Evolutionary conservation across 2,888 invertebrate species (phyloP), one percentile per base, ranked within the genome.

Genomic region (Muschampia plurimacula): DNA sequence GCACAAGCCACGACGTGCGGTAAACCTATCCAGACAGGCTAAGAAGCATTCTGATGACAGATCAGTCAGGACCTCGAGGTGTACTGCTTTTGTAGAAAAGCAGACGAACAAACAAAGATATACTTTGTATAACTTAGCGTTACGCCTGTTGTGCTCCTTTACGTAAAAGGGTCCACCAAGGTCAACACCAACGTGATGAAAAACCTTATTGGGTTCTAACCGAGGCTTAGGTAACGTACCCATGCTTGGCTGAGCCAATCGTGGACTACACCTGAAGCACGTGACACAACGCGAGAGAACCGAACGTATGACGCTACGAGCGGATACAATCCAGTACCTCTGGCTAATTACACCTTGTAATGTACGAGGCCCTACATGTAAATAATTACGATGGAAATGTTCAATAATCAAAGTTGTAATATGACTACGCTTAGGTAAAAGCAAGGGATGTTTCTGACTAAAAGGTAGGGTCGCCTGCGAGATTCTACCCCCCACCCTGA

Each of bases 401-500:
- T 73, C 69, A 12, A 76, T 76, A 15, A 73, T 59, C 15, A 73
- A 28, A n/a, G 59, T 69, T 6, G 69, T 69, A 39, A 73, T 64
- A 22, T 67, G 46, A 49, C 52, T 60, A 15, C 68, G 64, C 49
- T 73, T 73, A 36, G 73, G 73, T 36, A 73, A 41, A 3, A 73
- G 39, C 7, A 73, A 44, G 7, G 73, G 68, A 55, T 73, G 65
- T 39, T 65, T 68, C 1, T 0, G 3, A 22, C 52, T 36, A 15
- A 59, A 73, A 5, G 64, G 64, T 13, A 73, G 41, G 10, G 49
- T 39, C 1, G 69, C 44, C 46, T 60, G 69, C 10, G 66, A 60
- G 7, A 73, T 13, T 8, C 69, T 62, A 69, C 73, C 82, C 49
- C 84, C 83, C 44, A 83, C 83, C 71, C 82, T 75, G 46, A 83